phyloP scores from a whole-genome alignment of 37 sponge, comb jelly and placozoan species.

The Axinella damicornis region DNA sequence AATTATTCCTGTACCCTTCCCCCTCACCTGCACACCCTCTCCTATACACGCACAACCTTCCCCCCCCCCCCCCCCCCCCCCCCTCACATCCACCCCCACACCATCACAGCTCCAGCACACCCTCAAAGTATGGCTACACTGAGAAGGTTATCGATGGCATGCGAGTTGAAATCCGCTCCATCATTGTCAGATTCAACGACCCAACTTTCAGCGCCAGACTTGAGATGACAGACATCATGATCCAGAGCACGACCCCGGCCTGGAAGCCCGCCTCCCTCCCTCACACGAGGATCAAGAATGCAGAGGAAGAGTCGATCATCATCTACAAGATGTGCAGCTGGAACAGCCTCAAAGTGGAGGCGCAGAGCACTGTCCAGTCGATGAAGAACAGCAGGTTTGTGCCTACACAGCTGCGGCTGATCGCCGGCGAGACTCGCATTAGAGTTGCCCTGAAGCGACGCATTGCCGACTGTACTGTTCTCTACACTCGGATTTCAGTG shows the following conservation, averaged over 20 bases:
- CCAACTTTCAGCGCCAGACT: slow-evolving; percentile 66
- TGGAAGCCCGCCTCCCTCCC: slow-evolving; percentile 42
- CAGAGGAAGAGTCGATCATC: slow-evolving; percentile 71
- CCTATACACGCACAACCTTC: slow-evolving; percentile 15
- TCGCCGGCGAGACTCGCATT: slow-evolving; percentile 49
- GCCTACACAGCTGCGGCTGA: slow-evolving; percentile 39
- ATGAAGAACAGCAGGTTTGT: background rate
- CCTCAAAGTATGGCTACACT: slow-evolving; percentile 81
- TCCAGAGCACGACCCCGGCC: slow-evolving; percentile 67
- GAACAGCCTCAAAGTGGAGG: slow-evolving; percentile 68
- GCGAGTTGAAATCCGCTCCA: slow-evolving; percentile 72
- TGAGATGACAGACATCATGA: slow-evolving; percentile 62
- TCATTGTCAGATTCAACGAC: slow-evolving; percentile 59
- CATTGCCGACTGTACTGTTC: slow-evolving; percentile 60
- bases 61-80: background rate
- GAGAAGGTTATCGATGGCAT: slow-evolving; percentile 91
- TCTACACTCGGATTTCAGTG: slow-evolving; percentile 47
- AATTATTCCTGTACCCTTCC: too few relatives aligned
- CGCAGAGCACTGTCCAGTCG: slow-evolving; percentile 3
- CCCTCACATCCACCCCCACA: slow-evolving; percentile 12
- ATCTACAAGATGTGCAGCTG: slow-evolving; percentile 70
- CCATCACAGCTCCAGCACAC: slow-evolving; percentile 16
- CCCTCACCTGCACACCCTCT: background rate
- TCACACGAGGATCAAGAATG: slow-evolving; percentile 25
- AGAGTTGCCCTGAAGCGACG: slow-evolving; percentile 58